Evolutionary conservation across 2,113 vertebrate species (phyloP).

Genomic region (Syngnathus scovelli): DNA sequence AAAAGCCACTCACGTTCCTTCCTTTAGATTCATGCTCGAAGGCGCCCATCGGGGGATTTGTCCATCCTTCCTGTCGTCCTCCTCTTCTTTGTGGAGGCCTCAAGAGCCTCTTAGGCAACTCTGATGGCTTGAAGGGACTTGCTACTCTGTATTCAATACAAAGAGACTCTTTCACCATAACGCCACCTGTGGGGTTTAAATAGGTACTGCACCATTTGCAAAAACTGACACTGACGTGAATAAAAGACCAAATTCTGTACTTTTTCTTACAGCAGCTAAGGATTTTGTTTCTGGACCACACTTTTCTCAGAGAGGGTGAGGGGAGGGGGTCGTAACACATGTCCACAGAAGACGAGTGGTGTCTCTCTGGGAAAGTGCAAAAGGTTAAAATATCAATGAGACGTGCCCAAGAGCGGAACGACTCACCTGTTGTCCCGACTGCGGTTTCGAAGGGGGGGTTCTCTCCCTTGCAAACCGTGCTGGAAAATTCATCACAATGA

Average conservation of each 20-base stretch:
- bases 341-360: slow-evolving; percentile 57
- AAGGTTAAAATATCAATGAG: slow-evolving; percentile 75
- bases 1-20: not conserved
- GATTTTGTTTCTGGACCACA: no score
- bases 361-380: slow-evolving; percentile 69
- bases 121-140: slow-evolving; percentile 17
- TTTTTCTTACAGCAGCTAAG: no score
- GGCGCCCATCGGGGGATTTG: slow-evolving; percentile 34
- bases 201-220: no score
- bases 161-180: no score
- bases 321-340: slow-evolving; percentile 45
- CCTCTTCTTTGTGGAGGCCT: slow-evolving; percentile 36
- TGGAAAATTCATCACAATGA: slow-evolving; percentile 21
- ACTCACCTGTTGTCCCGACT: slow-evolving; percentile 69
- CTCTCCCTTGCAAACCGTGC: slow-evolving; percentile 23
- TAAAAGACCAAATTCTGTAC: not conserved
- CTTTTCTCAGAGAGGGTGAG: not conserved
- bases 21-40: slow-evolving; percentile 29
- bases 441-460: slow-evolving; percentile 21
- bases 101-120: slow-evolving; percentile 65
- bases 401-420: slow-evolving; percentile 63
- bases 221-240: not conserved
- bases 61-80: slow-evolving; percentile 36
- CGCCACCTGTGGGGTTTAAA: no score
- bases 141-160: no score